Evolutionary conservation across 2,113 vertebrate species (phyloP).

Genomic region (human): DNA sequence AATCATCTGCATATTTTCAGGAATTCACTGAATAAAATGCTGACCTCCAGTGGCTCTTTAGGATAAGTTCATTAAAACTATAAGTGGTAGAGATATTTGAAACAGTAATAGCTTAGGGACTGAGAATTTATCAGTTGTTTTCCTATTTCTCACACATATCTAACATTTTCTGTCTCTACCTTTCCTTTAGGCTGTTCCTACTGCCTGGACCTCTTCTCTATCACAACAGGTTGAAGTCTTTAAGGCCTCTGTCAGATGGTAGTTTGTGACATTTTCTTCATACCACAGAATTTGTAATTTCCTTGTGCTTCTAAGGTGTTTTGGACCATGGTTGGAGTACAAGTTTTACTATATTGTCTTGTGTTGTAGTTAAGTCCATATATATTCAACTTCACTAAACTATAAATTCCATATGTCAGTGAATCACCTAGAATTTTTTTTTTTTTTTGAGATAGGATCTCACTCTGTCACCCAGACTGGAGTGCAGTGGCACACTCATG

Average conservation of each 20-base stretch:
- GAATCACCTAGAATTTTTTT: background rate
- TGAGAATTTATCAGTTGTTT: background rate
- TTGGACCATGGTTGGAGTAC: background rate
- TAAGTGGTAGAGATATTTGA: background rate
- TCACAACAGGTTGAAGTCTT: background rate
- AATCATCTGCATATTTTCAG: background rate
- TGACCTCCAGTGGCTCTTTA: background rate
- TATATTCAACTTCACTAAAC: background rate
- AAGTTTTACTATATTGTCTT: background rate
- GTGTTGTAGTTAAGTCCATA: background rate
- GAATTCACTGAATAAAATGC: constrained; percentile 12
- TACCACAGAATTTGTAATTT: background rate
- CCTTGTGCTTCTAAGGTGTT: background rate
- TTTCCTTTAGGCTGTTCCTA: background rate
- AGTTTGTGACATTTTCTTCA: background rate
- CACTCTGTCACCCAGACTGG: background rate
- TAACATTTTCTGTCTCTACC: background rate
- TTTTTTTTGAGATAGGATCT: background rate
- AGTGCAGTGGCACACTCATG: background rate
- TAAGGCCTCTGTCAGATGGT: background rate
- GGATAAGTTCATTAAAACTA: background rate
- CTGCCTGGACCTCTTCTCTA: background rate
- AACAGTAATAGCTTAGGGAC: background rate
- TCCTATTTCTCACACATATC: background rate
- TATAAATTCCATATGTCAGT: background rate